Conservation (phyloP, 2,888 invertebrate species). For the Aphodius granarius region DNA sequence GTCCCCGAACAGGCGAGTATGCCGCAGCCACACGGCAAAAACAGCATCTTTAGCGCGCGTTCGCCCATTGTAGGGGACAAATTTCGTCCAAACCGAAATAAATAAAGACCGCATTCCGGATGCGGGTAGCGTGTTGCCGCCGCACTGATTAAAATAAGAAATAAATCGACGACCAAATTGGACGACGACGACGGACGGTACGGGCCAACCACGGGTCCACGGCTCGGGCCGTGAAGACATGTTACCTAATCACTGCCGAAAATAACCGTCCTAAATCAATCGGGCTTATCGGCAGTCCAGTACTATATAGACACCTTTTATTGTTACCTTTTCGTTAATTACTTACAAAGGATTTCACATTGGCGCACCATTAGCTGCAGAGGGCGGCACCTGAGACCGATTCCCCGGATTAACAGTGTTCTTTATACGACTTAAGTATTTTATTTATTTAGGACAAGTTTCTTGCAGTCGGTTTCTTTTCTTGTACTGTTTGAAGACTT, state of each 20-base stretch:
- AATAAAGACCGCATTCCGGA: constrained; percentile 20
- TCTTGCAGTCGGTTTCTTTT: neutral
- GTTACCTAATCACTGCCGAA: constrained; percentile 49
- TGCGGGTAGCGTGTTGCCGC: constrained; percentile 18
- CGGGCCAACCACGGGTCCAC: neutral
- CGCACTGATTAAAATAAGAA: constrained; percentile 22
- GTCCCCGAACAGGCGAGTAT: neutral
- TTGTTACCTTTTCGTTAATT: constrained; percentile 52
- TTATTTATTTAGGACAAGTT: neutral
- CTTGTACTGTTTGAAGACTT: neutral
- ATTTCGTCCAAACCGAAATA: neutral
- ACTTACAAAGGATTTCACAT: constrained; percentile 45
- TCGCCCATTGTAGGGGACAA: neutral
- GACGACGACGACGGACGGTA: constrained; percentile 15
- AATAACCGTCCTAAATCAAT: constrained; percentile 49
- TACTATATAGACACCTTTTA: constrained; percentile 47
- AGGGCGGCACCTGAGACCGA: neutral
- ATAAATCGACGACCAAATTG: constrained; percentile 26
- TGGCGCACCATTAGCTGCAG: constrained; percentile 32
- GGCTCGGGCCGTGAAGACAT: constrained; percentile 25
- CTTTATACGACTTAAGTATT: neutral
- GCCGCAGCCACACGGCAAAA: neutral
- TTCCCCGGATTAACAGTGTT: neutral
- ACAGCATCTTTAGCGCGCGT: constrained; percentile 1
- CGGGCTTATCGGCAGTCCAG: constrained; percentile 42